These are phyloP conservation scores for Gari tellinella DNA, from an alignment of 2,888 invertebrate species.

Conservation along the genomic window DNA sequence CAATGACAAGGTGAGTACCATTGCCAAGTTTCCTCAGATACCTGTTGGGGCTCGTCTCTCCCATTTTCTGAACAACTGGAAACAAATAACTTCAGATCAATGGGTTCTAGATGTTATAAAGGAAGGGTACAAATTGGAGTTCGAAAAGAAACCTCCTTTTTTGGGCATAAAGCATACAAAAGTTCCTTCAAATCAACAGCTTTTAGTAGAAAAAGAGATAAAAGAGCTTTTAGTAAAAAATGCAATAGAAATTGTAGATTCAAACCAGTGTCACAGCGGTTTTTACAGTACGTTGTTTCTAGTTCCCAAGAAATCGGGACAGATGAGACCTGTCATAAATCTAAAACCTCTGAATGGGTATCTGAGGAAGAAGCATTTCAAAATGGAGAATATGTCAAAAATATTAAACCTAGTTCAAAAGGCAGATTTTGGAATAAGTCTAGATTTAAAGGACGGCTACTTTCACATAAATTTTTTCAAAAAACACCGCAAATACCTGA, in stretches of 20 bases:
- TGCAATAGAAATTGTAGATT: conserved; percentile 29
- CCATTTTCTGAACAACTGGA: conserved; percentile 37
- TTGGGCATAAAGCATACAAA: conserved; percentile 23
- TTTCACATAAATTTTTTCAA: not conserved
- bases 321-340: conserved; percentile 31
- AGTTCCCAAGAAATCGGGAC: conserved; percentile 22
- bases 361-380: conserved; percentile 45
- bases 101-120: conserved; percentile 36
- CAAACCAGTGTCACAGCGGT: conserved; percentile 22
- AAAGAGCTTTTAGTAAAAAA: conserved; percentile 10
- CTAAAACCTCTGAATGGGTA: conserved; percentile 48
- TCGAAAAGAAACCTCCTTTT: conserved; percentile 24
- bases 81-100: conserved; percentile 43
- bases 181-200: not conserved
- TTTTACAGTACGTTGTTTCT: conserved; percentile 55
- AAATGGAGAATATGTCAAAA: conserved; percentile 46
- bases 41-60: conserved; percentile 27
- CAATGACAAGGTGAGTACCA: conserved; percentile 29
- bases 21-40: conserved; percentile 28
- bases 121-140: conserved; percentile 47
- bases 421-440: conserved; percentile 11
- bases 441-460: too few species aligned
- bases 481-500: conserved; percentile 36
- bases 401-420: conserved; percentile 31
- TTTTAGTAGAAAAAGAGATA: too few species aligned